Conservation (phyloP, 2,888 invertebrate species). For the Agelastica alni region DNA sequence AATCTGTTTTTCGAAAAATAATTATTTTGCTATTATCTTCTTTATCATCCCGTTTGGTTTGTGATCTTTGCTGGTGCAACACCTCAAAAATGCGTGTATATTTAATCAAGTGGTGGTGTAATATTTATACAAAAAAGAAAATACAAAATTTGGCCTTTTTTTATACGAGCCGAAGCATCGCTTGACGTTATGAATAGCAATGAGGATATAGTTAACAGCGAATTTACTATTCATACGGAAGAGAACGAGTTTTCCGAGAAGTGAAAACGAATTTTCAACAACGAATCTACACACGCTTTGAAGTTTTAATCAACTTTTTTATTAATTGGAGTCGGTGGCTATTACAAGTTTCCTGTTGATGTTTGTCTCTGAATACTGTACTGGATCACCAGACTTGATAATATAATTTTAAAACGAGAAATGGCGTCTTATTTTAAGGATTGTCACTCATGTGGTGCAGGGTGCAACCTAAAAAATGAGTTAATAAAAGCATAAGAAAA, state of each 20-base stretch:
- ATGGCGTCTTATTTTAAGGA: too few relatives aligned
- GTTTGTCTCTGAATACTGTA: slow-evolving; percentile 1
- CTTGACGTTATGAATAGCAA: slow-evolving; percentile 19
- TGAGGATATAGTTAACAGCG: slow-evolving; percentile 20
- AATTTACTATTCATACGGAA: slow-evolving; percentile 25
- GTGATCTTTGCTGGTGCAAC: too few relatives aligned
- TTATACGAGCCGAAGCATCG: slow-evolving; percentile 13
- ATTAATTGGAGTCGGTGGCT: slow-evolving; percentile 20
- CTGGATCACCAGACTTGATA: neutral
- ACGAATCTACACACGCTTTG: slow-evolving; percentile 21
- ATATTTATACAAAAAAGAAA: neutral
- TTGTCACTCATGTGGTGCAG: too few relatives aligned
- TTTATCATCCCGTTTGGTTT: too few relatives aligned
- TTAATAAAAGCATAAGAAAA: too few relatives aligned
- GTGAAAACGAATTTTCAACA: slow-evolving; percentile 23
- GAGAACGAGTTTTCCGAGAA: slow-evolving; percentile 14
- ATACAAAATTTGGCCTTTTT: slow-evolving; percentile 6
- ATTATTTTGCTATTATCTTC: too few relatives aligned
- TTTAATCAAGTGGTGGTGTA: neutral
- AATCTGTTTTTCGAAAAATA: too few relatives aligned
- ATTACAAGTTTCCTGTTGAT: slow-evolving; percentile 5
- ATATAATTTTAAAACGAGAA: neutral
- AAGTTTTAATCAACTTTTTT: slow-evolving; percentile 26
- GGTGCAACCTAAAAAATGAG: too few relatives aligned
- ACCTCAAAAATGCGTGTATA: too few relatives aligned